Base-by-base conservation (phyloP, 1,140 invertebrate species). In the Acromyrmex echinatior region DNA sequence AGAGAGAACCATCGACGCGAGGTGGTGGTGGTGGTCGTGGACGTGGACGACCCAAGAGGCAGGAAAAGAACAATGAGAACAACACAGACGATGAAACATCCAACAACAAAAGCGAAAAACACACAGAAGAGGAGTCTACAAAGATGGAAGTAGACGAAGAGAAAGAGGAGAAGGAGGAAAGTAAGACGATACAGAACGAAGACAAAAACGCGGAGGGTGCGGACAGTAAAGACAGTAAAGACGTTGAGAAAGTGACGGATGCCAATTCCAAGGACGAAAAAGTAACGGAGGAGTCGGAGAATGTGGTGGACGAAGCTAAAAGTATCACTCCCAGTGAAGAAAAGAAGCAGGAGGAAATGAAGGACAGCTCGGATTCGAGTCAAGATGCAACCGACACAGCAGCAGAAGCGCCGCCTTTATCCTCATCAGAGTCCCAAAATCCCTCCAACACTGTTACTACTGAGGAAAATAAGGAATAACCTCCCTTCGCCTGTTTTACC, bases 391-490 rank as follows among this genome's bases (percentile, higher is more conserved):
- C 74, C n/a, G 94, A 94, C 82, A 91, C 91, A 68, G 74, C 89
- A 53, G 81, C 88, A 18, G 91, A 91, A 78, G 87, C 86, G 82
- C 88, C 88, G 18, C 84, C 91, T 39, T 78, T 92, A 63, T 86
- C 91, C 21, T 89, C 87, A 58, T 91, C 91, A n/a, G 93, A 93
- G 70, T 92, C 93, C 73, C 88, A 93, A 91, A 94, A 94, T 89
- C 88, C 90, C 65, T 92, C 92, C 82, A 94, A 88, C 68, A 71
- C 92, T 71, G 80, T 92, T 80, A 91, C 92, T 79, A 90, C 90
- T 28, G 93, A 95, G 78, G 94, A 95, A 80, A 94, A 95, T 68
- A 95, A 95, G 90, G 95, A 95, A 95, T 95, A 95, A 95, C 94
- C 93, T 92, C 85, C 49, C 84, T 94, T 86, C 76, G 76, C 88